Conservation (phyloP, 2,113 vertebrate genomes). For the Camelus bactrianus region DNA sequence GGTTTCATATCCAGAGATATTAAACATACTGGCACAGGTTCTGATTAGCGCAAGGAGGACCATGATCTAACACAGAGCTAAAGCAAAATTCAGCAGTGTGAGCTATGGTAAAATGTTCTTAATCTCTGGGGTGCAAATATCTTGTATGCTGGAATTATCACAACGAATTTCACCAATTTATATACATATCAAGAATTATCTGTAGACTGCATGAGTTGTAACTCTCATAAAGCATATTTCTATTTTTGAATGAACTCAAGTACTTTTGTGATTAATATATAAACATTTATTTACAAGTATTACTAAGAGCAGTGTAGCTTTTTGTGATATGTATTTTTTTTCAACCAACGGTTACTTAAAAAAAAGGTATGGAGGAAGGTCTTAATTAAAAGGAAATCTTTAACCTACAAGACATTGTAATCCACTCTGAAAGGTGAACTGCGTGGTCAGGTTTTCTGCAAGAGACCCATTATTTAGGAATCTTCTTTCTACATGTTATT, state of each 20-base stretch:
- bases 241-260: neutral
- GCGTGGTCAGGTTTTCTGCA: neutral
- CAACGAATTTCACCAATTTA: neutral
- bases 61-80: neutral
- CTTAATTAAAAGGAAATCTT: neutral
- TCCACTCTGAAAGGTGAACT: neutral
- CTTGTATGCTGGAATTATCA: neutral
- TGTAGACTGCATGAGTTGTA: neutral
- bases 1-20: neutral
- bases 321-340: neutral
- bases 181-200: neutral
- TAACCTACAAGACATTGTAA: neutral
- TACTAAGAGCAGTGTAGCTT: neutral
- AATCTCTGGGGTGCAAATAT: neutral
- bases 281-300: neutral
- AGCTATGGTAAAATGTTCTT: neutral
- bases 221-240: neutral
- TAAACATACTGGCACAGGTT: neutral
- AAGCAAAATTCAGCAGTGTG: neutral
- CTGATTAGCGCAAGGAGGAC: neutral
- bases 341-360: neutral
- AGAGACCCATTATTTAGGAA: neutral
- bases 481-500: neutral
- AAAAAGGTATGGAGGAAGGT: neutral
- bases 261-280: neutral